Evolutionary conservation across 35 echinoderm and acorn worm genomes (phyloP).

Genomic region (Heliocidaris tuberculata): DNA sequence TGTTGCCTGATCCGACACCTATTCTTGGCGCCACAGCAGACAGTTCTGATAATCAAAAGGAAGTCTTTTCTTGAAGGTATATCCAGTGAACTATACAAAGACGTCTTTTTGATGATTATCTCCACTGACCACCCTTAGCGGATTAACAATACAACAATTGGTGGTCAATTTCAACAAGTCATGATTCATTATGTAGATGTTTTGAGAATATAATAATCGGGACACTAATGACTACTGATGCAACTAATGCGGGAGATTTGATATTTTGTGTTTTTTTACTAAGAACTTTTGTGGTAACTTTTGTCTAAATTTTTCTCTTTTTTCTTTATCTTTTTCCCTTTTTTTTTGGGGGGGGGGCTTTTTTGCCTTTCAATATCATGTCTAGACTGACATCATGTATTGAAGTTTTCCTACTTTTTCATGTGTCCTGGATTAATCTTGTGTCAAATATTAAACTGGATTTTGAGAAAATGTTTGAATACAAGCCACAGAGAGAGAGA

Average conservation of each 20-base stretch:
- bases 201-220: neutral
- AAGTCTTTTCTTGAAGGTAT: slow-evolving; percentile 17
- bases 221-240: neutral
- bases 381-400: too few species aligned
- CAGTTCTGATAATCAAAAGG: neutral
- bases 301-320: too few species aligned
- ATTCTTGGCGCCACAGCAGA: neutral
- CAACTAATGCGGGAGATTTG: neutral
- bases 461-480: too few species aligned
- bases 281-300: too few species aligned
- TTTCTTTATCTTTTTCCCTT: too few species aligned
- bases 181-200: neutral
- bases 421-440: too few species aligned
- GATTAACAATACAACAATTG: neutral
- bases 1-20: neutral
- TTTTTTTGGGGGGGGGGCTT: too few species aligned
- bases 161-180: neutral
- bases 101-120: neutral
- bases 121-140: neutral
- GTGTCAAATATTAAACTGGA: too few species aligned
- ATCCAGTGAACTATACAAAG: neutral
- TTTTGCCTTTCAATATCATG: too few species aligned
- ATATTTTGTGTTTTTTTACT: neutral
- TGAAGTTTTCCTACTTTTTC: too few species aligned
- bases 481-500: neutral